Evolutionary conservation across 2,888 invertebrate species (phyloP), one percentile per base, ranked within the genome.

Genomic region (Anorthoa munda): DNA sequence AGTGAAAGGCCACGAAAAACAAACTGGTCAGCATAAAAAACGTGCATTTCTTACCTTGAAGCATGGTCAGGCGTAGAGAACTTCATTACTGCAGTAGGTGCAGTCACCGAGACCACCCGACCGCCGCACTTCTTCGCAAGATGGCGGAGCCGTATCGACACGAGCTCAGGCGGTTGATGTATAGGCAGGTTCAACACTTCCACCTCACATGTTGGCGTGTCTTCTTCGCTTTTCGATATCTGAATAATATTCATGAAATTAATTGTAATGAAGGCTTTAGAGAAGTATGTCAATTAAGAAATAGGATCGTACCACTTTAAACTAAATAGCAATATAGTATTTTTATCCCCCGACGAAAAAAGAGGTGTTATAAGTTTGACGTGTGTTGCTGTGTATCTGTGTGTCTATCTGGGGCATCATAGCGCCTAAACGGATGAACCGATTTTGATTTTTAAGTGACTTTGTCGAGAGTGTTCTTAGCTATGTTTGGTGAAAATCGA

Each of bases 81-180:
- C 84, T 97, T 96, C 66, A 98, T 91, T 77, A 97, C 94, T 5
- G 98, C 98, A 72, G 96, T 97, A 61, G 97, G 97, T 15, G 97
- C 97, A 31, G 97, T 96, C 17, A 98, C 95, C 71, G 96, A 95
- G 4, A 97, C 90, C 23, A 98, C 98, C 87, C 97, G 97, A 4
- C 98, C 98, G 0, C 98, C 98, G 90, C 98, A 98, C 92, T 98
- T 98, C 87, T 97, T 97, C 0, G 98, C 97, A 71, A 98, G 92
- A 86, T 97, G 97, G 75, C 97, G 97, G 71, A 99, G 95, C 55
- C 98, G 95, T 75, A 96, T 97, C 31, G 97, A 97, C 48, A 98
- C 94, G 64, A 96, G 95, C 61, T 95, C 96, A 0, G 94, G 90
- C 9, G 97, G 97, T 84, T 97, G 96, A 79, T 97, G 97, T 73